Base-by-base conservation (phyloP, 2,888 invertebrate genomes). In the Tolmerus cingulatus region DNA sequence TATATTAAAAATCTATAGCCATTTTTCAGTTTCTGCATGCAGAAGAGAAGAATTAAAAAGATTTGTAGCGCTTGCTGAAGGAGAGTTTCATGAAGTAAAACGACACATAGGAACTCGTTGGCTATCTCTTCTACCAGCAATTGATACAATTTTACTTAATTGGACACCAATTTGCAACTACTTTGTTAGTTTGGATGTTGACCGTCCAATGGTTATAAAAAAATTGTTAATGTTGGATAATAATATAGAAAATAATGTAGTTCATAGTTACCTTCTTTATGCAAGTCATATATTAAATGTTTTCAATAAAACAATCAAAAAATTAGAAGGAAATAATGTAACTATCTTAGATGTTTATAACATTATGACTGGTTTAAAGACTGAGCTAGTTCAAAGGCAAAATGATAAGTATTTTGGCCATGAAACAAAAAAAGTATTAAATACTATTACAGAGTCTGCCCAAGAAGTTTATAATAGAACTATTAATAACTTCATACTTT, bases 91-190 rank as follows among this genome's bases (percentile, higher is more conserved):
- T 23, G 85, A 88, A 81, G 37, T 87, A 81, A 77, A 87, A 43
- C 30, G 86, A 2, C 88, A 87, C 27, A 74, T 87, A 40, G 76
- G 87, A 16, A 88, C 87, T 2, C 78, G 87, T 14, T 87, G 86
- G 88, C 37, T 87, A 23, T 82, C 84, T 74, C 74, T 87, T 66
- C n/a, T 88, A 55, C 86, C 86, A 14, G 12, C 23, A 7, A 46
- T 79, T 16, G 43, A 78, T 40, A 78, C 27, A 16, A 40, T 37
- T 5, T 40, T 78, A 14, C n/a, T 78, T 5, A 78, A 78, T 78
- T 78, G 78, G 78, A 19, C 16, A 78, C 78, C 34, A 3, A 37
- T 78, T 16, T 14, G 78, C 0, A 78, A 40, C n/a, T 78, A 78
- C 14, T 78, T 78, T 78, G n/a, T 78, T 19, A 78, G 16, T 19